These are phyloP conservation scores for Chaetoderma sp. DNA, from an alignment of 2,888 invertebrate species.

Conservation along the genomic window DNA sequence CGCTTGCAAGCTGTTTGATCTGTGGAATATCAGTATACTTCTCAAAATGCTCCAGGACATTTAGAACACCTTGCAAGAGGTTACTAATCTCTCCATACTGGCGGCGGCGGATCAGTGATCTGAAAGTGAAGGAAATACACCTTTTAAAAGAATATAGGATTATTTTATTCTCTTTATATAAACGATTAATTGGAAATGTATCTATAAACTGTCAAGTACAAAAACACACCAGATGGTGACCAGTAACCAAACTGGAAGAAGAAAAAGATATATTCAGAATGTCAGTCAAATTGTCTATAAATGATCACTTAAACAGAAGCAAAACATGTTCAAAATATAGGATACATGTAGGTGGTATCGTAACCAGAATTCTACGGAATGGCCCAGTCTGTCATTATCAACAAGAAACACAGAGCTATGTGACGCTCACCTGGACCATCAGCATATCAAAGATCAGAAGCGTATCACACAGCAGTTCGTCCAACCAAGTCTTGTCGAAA, in stretches of 20 bases:
- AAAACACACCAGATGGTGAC: neutral
- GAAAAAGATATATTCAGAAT: neutral
- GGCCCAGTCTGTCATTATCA: too few species aligned
- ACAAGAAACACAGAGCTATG: too few species aligned
- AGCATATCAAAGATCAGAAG: too few species aligned
- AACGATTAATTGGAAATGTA: neutral
- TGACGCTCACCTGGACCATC: too few species aligned
- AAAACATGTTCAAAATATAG: too few species aligned
- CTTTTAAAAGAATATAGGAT: neutral
- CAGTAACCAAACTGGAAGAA: neutral
- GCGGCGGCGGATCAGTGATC: slow-evolving; percentile 81
- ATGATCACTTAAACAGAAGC: too few species aligned
- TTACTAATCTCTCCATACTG: slow-evolving; percentile 94
- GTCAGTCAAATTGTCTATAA: too few species aligned
- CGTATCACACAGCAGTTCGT: too few species aligned
- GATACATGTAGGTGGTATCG: too few species aligned
- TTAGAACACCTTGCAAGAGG: slow-evolving; percentile 93
- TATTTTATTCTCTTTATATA: neutral
- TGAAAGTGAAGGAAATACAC: slow-evolving; percentile 61
- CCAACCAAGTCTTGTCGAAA: too few species aligned
- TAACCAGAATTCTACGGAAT: too few species aligned
- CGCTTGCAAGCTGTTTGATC: slow-evolving; percentile 87
- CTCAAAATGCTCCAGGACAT: slow-evolving; percentile 95
- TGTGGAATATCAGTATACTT: slow-evolving; percentile 92
- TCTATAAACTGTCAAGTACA: too few species aligned